These are phyloP conservation scores for Acanthococcus lagerstroemiae DNA, from an alignment of 2,888 invertebrate species.

Conservation along the genomic window DNA sequence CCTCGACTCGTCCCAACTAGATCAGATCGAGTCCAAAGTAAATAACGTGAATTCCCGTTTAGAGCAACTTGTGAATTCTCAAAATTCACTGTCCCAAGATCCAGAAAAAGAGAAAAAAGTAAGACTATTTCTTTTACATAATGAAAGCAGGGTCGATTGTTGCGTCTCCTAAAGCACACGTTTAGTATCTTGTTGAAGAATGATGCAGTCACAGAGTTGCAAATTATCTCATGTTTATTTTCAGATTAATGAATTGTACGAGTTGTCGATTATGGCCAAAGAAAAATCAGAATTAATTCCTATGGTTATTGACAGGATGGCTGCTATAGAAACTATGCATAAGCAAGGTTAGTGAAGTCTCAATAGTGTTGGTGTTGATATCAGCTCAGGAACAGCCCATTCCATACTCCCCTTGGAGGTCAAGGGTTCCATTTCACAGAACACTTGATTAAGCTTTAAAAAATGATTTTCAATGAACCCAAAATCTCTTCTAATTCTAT, in stretches of 20 bases:
- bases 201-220: no score
- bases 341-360: conserved; percentile 64
- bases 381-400: background rate
- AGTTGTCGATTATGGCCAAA: conserved; percentile 77
- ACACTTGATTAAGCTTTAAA: no score
- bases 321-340: conserved; percentile 75
- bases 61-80: conserved; percentile 49
- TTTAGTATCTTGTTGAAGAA: background rate
- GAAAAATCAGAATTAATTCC: conserved; percentile 67
- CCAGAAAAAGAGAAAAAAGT: conserved; percentile 58
- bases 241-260: conserved; percentile 74
- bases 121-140: no score
- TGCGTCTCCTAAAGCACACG: no score
- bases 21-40: conserved; percentile 72
- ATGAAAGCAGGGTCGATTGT: no score
- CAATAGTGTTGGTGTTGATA: background rate
- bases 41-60: conserved; percentile 64
- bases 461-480: no score
- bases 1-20: conserved; percentile 70
- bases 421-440: no score
- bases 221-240: no score
- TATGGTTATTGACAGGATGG: conserved; percentile 70
- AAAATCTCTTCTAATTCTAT: no score
- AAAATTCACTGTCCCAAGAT: conserved; percentile 49
- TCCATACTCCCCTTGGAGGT: background rate